These are phyloP conservation scores for Cecropterus lyciades DNA, from an alignment of 1,140 invertebrate species.

Conservation along the genomic window DNA sequence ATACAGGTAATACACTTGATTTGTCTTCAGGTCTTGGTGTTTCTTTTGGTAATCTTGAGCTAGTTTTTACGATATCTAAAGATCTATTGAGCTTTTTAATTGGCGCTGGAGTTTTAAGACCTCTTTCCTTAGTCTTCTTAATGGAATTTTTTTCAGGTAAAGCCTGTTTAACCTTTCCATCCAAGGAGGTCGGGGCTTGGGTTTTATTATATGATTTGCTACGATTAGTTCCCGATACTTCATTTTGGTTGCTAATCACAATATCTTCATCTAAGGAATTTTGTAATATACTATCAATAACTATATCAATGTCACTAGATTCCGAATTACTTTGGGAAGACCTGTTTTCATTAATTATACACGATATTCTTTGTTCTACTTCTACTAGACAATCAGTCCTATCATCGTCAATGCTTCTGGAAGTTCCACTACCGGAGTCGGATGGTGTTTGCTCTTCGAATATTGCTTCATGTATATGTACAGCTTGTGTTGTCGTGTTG, in stretches of 20 bases:
- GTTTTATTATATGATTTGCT: slow-evolving; percentile 68
- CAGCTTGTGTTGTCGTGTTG: slow-evolving; percentile 49
- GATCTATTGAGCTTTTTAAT: slow-evolving; percentile 70
- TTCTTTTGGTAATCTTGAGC: slow-evolving; percentile 52
- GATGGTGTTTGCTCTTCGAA: slow-evolving; percentile 70
- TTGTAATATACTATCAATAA: slow-evolving; percentile 69
- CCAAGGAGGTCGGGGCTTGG: slow-evolving; percentile 34
- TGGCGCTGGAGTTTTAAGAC: slow-evolving; percentile 61
- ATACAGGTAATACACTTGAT: slow-evolving; percentile 70
- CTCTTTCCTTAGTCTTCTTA: slow-evolving; percentile 62
- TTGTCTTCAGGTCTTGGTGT: slow-evolving; percentile 55
- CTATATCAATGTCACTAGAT: slow-evolving; percentile 72
- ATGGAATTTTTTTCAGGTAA: slow-evolving; percentile 36
- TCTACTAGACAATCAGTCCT: slow-evolving; percentile 71
- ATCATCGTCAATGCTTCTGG: slow-evolving; percentile 64
- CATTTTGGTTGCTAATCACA: slow-evolving; percentile 47
- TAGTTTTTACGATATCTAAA: slow-evolving; percentile 61
- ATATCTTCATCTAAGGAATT: slow-evolving; percentile 54
- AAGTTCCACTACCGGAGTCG: slow-evolving; percentile 68
- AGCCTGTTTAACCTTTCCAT: slow-evolving; percentile 41
- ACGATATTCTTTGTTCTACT: slow-evolving; percentile 78
- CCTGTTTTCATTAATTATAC: slow-evolving; percentile 76
- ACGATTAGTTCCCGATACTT: slow-evolving; percentile 48
- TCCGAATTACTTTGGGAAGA: slow-evolving; percentile 77
- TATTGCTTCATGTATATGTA: slow-evolving; percentile 52